Base-by-base conservation (phyloP, 2,888 invertebrate genomes). In the Cybosia mesomella region DNA sequence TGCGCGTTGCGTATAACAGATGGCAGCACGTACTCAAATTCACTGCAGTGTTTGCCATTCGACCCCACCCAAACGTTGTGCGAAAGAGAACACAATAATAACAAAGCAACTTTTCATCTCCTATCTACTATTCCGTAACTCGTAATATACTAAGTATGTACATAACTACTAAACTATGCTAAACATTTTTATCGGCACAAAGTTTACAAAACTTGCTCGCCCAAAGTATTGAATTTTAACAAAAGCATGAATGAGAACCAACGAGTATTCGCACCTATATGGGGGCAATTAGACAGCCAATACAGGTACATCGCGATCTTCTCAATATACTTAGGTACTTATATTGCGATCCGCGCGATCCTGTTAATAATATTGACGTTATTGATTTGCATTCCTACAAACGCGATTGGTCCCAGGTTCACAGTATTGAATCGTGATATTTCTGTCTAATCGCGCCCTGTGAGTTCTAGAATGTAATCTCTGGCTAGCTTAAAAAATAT, bases 21-120 rank as follows among this genome's bases (percentile, higher is more conserved):
- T 90, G 88, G 91, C 92, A 81, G 66, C 73, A 87, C 79, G 1
- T 24, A 80, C 74, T 70, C 55, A 68, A 49, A 64, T 11, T 10
- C 22, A 22, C 69, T 75, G 73, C 73, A 66, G 73, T 76, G 73
- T 72, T 77, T 69, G 79, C 72, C 74, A 76, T 77, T 76, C 81
- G 83, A 84, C 88, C 88, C 86, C 90, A 83, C 89, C 89, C 86
- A 81, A 77, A 75, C 64, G 68, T 54, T 73, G 84, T 75, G 79
- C 70, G 87, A 88, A 74, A 82, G 84, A 86, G 91, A 91, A 71
- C 66, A 82, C 85, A 90, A 92, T 88, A 92, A 92, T 90, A 91
- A 93, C 91, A 92, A 90, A 89, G 85, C 85, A 83, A 87, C 85
- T 87, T 87, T 86, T 83, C 77, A 79, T 74, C 73, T 55, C 66